phyloP scores from a whole-genome alignment of 2,113 vertebrate species.

The Carettochelys insculpta region DNA sequence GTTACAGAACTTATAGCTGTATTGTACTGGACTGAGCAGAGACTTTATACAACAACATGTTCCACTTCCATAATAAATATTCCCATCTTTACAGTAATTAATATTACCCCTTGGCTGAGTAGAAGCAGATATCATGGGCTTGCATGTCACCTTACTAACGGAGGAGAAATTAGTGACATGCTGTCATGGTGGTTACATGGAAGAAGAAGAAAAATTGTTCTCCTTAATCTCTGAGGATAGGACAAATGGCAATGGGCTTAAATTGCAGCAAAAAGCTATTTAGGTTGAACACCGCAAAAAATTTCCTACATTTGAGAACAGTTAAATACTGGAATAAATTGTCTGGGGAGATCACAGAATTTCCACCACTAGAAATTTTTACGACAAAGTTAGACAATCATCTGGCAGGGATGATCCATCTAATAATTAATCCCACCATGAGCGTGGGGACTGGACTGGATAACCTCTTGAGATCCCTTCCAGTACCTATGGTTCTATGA shows the following conservation, averaged over 20 bases:
- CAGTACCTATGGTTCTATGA: not conserved
- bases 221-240: constrained; percentile 6
- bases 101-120: not conserved
- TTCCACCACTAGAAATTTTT: too few relatives aligned
- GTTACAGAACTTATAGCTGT: not conserved
- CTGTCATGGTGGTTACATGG: not conserved
- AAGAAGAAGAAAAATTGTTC: not conserved
- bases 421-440: too few relatives aligned
- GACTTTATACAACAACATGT: too few relatives aligned
- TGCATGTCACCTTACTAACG: constrained; percentile 1
- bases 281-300: too few relatives aligned
- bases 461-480: too few relatives aligned
- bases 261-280: not conserved
- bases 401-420: too few relatives aligned
- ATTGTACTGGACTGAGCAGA: too few relatives aligned
- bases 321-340: too few relatives aligned
- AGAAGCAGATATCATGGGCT: not conserved
- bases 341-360: too few relatives aligned
- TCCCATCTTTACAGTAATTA: not conserved
- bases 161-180: constrained; percentile 28
- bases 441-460: too few relatives aligned
- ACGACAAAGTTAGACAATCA: too few relatives aligned
- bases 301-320: too few relatives aligned
- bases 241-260: not conserved
- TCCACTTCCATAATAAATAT: not conserved